These are phyloP conservation scores for Orthochromis indermauri DNA, from an alignment of 2,113 vertebrate genomes.

Conservation along the genomic window DNA sequence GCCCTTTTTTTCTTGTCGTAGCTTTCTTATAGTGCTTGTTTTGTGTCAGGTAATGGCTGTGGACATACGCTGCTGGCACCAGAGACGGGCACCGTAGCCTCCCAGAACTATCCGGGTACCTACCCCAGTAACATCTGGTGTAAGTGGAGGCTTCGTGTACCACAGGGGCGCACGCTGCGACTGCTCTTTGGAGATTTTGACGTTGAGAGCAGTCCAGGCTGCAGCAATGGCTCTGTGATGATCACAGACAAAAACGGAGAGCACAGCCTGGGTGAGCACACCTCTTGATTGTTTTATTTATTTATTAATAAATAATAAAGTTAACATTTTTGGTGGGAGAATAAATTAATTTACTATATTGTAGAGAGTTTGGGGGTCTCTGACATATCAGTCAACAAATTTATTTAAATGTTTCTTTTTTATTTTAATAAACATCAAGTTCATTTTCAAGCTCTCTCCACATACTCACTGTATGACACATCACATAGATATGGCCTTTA, in stretches of 20 bases:
- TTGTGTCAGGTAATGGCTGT: slow-evolving; percentile 77
- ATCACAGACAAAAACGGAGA: slow-evolving; percentile 57
- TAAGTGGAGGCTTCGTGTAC: slow-evolving; percentile 68
- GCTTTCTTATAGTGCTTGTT: neutral
- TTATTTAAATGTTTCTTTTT: neutral
- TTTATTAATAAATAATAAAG: neutral
- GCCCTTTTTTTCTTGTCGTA: neutral
- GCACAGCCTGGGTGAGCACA: slow-evolving; percentile 64
- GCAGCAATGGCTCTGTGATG: slow-evolving; percentile 72
- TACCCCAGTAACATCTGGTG: slow-evolving; percentile 79
- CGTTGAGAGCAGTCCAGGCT: slow-evolving; percentile 72
- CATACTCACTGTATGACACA: neutral
- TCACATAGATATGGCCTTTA: neutral
- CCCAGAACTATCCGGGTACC: slow-evolving; percentile 80
- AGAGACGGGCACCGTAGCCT: slow-evolving; percentile 78
- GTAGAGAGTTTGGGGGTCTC: neutral
- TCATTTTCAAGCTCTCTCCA: neutral
- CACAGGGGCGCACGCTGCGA: slow-evolving; percentile 60
- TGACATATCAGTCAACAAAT: neutral
- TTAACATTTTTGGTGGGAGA: fast-evolving
- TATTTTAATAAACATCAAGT: neutral
- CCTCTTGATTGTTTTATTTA: neutral
- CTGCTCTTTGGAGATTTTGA: slow-evolving; percentile 81
- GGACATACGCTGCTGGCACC: slow-evolving; percentile 74
- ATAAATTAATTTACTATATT: fast-evolving